Conservation (phyloP, 2,113 vertebrate species). For the Odocoileus virginianus region DNA sequence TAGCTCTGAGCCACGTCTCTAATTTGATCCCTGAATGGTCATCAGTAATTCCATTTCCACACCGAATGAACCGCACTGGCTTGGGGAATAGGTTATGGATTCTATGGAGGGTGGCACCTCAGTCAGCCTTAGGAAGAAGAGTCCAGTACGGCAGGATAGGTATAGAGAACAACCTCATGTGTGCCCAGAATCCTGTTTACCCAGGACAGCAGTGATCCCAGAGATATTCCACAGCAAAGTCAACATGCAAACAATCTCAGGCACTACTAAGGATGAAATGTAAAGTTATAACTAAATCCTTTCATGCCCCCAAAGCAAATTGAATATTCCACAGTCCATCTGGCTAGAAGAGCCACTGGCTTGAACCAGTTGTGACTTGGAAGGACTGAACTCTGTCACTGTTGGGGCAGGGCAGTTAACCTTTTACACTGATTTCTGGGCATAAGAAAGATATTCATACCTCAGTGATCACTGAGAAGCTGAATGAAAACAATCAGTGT, state of each 20-base stretch:
- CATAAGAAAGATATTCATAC: neutral
- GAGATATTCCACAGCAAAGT: neutral
- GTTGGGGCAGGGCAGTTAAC: neutral
- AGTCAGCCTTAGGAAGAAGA: neutral
- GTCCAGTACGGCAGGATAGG: neutral
- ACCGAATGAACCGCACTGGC: neutral
- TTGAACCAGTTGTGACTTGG: too few species aligned
- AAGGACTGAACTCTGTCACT: neutral
- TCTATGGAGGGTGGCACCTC: neutral
- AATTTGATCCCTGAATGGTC: neutral
- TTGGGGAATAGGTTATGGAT: neutral
- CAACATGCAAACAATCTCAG: neutral
- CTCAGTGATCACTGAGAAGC: neutral
- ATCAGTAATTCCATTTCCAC: neutral
- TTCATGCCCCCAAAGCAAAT: neutral
- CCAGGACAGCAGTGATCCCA: neutral
- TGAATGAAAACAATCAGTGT: neutral
- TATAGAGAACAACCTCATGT: neutral
- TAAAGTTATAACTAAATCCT: neutral
- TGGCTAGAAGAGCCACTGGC: neutral
- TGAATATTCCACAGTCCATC: neutral
- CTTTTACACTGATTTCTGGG: neutral
- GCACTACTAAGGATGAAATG: neutral
- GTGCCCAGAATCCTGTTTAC: neutral
- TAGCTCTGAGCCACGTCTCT: neutral